Evolutionary conservation across 2,888 invertebrate species (phyloP), one percentile per base, ranked within the genome.

Genomic region (Crossocerus cetratus): DNA sequence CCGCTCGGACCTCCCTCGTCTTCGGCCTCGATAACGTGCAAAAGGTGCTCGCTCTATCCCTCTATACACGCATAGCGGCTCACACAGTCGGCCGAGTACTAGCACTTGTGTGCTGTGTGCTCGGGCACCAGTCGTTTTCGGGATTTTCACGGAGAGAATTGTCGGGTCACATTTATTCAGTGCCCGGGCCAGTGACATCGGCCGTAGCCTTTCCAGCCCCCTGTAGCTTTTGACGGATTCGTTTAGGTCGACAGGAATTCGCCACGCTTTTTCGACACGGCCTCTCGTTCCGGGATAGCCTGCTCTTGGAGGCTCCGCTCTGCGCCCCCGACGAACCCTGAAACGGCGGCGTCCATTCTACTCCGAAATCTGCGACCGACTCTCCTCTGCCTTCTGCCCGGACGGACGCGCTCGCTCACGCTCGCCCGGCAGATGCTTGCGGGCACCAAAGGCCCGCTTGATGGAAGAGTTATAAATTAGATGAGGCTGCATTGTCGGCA

Each of bases 191-290:
- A 43, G 45, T 55, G 53, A 70, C 56, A 21, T 18, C 59, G 60
- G 44, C 44, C 45, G 21, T 44, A 43, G n/a, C 65, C 32, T 32
- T 32, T 32, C 18, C 56, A 62, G 71, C 76, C 76, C 70, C 72
- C 58, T 23, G 83, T 77, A 63, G 86, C 77, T 85, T 82, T 87
- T 85, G 81, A 86, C 83, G 80, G 72, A 87, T 88, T 88, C 87
- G 88, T 86, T 87, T 84, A 83, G 87, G 86, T 88, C 83, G 85
- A 85, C 83, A 85, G 78, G 75, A 84, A 88, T 88, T 89, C 80
- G 86, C 83, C 65, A 86, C 86, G 88, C 87, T 86, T 83, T 84
- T 87, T 86, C 84, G 83, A 81, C 81, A 80, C 78, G 80, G 75
- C 20, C 76, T 77, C 74, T 78, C 82, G 74, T 71, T 65, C 43